Conservation (phyloP, 2,113 vertebrate genomes). For the Cheirogaleus medius region DNA sequence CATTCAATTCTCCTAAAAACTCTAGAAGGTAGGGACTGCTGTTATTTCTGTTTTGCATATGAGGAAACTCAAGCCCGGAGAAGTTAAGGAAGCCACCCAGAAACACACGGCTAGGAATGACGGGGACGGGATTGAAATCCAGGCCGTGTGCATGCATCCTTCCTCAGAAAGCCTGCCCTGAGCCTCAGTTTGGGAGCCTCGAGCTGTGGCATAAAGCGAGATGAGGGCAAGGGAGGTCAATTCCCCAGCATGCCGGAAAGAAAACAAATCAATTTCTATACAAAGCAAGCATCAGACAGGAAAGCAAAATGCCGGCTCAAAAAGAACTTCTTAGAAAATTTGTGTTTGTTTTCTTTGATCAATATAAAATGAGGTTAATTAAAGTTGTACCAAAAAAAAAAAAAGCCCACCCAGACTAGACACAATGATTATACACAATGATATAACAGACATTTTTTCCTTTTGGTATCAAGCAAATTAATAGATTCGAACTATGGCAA, state of each 20-base stretch:
- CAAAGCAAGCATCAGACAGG: conserved; percentile 16
- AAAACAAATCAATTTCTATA: conserved; percentile 36
- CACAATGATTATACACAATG: conserved; percentile 27
- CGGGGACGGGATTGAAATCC: neutral
- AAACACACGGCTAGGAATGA: neutral
- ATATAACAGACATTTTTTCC: neutral
- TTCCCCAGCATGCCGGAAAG: neutral
- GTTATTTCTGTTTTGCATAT: neutral
- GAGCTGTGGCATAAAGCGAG: neutral
- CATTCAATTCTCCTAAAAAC: neutral
- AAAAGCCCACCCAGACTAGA: neutral
- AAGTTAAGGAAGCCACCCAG: neutral
- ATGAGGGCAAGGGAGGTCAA: neutral
- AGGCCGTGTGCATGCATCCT: neutral
- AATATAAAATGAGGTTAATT: conserved; percentile 43
- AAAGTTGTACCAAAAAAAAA: conserved; percentile 9
- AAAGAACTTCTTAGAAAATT: neutral
- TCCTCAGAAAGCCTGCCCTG: neutral
- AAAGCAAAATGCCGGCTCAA: conserved; percentile 16
- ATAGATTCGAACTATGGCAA: conserved; percentile 10
- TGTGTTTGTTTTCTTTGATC: conserved; percentile 6
- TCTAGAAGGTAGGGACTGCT: neutral
- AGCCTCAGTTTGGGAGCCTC: neutral
- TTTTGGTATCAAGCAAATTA: conserved; percentile 33
- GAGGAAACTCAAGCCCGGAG: neutral